Evolutionary conservation across 2,113 vertebrate species (phyloP).

Genomic region (Perca flavescens): DNA sequence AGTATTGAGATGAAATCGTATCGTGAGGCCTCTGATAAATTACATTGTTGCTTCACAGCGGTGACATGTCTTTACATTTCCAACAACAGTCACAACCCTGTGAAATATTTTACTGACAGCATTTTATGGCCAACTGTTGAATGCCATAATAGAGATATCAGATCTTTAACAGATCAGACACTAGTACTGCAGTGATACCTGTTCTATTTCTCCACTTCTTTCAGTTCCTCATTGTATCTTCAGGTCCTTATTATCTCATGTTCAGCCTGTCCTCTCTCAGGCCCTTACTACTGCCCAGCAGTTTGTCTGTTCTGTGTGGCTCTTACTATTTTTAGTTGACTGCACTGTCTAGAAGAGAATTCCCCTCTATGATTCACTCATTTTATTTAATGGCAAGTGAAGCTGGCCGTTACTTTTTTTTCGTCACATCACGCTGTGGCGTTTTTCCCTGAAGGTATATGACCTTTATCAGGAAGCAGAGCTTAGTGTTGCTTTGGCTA

Average conservation of each 20-base stretch:
- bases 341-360: conserved; percentile 18
- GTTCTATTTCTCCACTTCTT: background rate
- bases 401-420: conserved; percentile 34
- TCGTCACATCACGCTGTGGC: conserved; percentile 63
- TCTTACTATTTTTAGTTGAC: conserved; percentile 20
- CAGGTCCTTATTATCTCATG: conserved; percentile 25
- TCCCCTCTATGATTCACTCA: conserved; percentile 44
- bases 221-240: background rate
- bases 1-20: no score
- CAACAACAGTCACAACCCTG: background rate
- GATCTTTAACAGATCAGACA: background rate
- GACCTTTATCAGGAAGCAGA: conserved; percentile 78
- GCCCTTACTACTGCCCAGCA: conserved; percentile 22
- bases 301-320: conserved; percentile 28
- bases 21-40: no score
- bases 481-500: conserved; percentile 70
- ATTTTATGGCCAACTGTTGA: background rate
- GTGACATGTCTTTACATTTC: background rate
- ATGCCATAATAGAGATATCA: conserved; percentile 6
- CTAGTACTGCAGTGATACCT: background rate
- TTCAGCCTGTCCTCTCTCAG: conserved; percentile 9
- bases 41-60: background rate
- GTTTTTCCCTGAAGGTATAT: conserved; percentile 70
- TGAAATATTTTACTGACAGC: background rate
- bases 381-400: conserved; percentile 57